Evolutionary conservation across 2,797 vertebrate species (phyloP).

Genomic region (Sus cebifrons): DNA sequence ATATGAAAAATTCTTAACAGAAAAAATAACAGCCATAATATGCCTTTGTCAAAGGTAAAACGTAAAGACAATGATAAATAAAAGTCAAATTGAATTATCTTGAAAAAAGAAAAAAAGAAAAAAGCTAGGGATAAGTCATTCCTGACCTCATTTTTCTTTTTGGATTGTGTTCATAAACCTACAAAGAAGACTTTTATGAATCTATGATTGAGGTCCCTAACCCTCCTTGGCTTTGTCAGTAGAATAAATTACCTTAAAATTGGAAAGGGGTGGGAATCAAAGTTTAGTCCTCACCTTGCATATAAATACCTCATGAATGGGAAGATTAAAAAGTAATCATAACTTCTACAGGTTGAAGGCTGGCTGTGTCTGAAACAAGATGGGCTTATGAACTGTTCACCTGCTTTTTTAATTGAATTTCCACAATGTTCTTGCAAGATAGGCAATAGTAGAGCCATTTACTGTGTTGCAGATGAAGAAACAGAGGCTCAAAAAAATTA

Average conservation of each 20-base stretch:
- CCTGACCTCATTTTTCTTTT: not conserved
- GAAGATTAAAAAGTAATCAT: not conserved
- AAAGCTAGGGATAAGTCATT: conserved; percentile 45
- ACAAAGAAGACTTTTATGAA: not conserved
- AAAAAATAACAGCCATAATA: not conserved
- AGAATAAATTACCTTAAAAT: conserved; percentile 33
- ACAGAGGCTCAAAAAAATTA: not conserved
- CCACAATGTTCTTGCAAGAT: not conserved
- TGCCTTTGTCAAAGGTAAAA: conserved; percentile 21
- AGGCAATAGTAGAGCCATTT: not conserved
- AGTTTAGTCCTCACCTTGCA: not conserved
- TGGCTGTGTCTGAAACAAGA: not conserved
- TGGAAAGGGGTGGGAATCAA: not conserved
- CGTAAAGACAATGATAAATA: not conserved
- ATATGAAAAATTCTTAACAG: not conserved
- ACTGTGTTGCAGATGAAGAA: not conserved
- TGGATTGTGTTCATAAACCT: not conserved
- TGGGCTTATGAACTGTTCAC: not conserved
- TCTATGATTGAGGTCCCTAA: not conserved
- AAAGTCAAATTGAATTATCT: conserved; percentile 56
- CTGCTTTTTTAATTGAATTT: not conserved
- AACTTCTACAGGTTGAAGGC: not conserved
- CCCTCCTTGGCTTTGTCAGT: conserved; percentile 10
- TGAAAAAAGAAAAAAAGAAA: not conserved
- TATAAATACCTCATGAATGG: not conserved